A percentile compares a stretch with the other conserved stretches of the same genome.
These are phyloP conservation scores for Hyphantria cunea DNA, from an alignment of 1,140 invertebrate species.

Conservation along the genomic window DNA sequence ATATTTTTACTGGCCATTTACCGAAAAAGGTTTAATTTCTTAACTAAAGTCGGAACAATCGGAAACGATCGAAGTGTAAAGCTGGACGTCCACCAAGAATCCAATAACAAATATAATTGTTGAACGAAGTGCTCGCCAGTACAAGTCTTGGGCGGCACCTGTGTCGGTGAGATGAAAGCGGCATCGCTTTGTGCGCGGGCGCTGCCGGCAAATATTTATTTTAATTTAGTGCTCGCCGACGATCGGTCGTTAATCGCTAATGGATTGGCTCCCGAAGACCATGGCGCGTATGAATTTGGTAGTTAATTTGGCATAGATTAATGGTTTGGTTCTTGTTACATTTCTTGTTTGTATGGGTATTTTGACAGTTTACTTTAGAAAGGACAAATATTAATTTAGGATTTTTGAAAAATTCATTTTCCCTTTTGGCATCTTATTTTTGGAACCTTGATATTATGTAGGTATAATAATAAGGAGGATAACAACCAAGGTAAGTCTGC, in stretches of 20 bases:
- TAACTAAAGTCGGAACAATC: neutral
- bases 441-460: too few species aligned
- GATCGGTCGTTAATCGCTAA: constrained; percentile 76
- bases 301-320: constrained; percentile 2
- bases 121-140: constrained; percentile 37
- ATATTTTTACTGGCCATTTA: too few species aligned
- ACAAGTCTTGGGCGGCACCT: constrained; percentile 56
- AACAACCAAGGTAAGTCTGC: too few species aligned
- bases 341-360: neutral
- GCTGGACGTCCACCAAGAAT: constrained; percentile 10
- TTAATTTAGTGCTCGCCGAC: constrained; percentile 71
- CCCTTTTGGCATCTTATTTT: too few species aligned
- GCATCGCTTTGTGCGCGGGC: constrained; percentile 50
- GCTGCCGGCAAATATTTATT: constrained; percentile 77
- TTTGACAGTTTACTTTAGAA: neutral
- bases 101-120: constrained; percentile 11
- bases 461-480: too few species aligned
- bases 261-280: constrained; percentile 62
- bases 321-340: neutral
- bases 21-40: too few species aligned
- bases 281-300: constrained; percentile 6
- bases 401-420: too few species aligned
- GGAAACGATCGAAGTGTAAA: neutral
- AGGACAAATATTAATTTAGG: too few species aligned
- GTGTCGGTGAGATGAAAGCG: constrained; percentile 72